Percentiles rank a stretch among this genome's conserved stretches.
Evolutionary conservation across 1,140 invertebrate genomes (phyloP).

Genomic region (Euborellia annulipes): DNA sequence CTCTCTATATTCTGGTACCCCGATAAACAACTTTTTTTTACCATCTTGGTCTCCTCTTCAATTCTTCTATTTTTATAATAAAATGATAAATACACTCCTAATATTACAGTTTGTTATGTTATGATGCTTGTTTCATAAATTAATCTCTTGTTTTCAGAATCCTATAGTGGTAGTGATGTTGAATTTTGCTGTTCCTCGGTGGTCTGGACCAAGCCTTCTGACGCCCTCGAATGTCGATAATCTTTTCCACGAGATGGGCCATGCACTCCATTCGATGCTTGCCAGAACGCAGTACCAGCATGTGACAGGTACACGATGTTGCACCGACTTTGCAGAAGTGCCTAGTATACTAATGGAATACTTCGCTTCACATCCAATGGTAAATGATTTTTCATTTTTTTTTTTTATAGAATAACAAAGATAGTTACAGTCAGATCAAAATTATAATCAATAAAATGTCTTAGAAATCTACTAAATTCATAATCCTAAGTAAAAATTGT

Average conservation of each 20-base stretch:
- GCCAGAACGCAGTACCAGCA: conserved; percentile 91
- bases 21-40: too few relatives aligned
- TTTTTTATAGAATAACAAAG: too few relatives aligned
- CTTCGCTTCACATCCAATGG: conserved; percentile 79
- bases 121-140: conserved; percentile 1
- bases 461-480: too few relatives aligned
- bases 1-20: too few relatives aligned
- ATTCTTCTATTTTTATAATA: too few relatives aligned
- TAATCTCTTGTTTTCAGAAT: conserved; percentile 34
- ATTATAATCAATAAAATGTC: too few relatives aligned
- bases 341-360: conserved; percentile 98
- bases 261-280: conserved; percentile 98
- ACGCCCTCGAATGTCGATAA: conserved; percentile 80
- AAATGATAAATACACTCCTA: too few relatives aligned
- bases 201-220: conserved; percentile 63
- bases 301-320: conserved; percentile 90
- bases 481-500: too few relatives aligned
- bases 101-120: not conserved
- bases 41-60: too few relatives aligned
- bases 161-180: conserved; percentile 92
- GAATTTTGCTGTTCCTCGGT: conserved; percentile 58
- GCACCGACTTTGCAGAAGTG: conserved; percentile 96
- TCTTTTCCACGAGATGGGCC: conserved; percentile 97
- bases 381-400: too few relatives aligned
- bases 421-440: too few relatives aligned